These are phyloP conservation scores for Athalia rosae DNA, from an alignment of 2,888 invertebrate species.

Conservation along the genomic window DNA sequence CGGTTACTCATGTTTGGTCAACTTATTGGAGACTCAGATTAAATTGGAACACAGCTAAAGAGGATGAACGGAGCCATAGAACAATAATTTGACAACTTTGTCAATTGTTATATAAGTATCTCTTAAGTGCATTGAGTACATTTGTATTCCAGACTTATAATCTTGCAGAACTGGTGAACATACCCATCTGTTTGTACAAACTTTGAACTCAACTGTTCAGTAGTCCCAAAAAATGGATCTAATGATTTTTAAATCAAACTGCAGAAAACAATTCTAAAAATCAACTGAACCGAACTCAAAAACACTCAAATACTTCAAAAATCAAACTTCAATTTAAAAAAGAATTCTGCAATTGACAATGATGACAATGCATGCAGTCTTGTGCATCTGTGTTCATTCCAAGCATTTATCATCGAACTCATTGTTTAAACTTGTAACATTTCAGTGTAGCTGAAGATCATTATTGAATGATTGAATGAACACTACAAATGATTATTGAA, in stretches of 20 bases:
- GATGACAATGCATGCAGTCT: neutral
- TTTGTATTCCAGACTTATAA: neutral
- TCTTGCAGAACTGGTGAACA: neutral
- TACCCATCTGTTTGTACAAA: too few relatives aligned
- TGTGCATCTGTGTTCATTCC: neutral
- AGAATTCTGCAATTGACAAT: neutral
- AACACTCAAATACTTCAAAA: neutral
- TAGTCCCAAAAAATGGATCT: too few relatives aligned
- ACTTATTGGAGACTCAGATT: conserved; percentile 10
- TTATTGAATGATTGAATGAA: neutral
- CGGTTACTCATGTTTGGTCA: neutral
- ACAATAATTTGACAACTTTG: neutral
- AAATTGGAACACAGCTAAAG: conserved; percentile 34
- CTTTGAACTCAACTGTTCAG: too few relatives aligned
- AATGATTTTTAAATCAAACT: too few relatives aligned
- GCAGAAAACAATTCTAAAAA: neutral
- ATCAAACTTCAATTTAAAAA: conserved; percentile 12
- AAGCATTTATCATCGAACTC: neutral
- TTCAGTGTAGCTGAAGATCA: neutral
- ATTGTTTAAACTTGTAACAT: neutral
- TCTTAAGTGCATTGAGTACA: neutral
- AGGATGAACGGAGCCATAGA: conserved; percentile 6
- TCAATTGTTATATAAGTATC: conserved; percentile 9
- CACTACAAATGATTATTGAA: neutral
- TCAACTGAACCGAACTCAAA: neutral